Evolutionary conservation across 2,888 invertebrate species (phyloP).

Genomic region (Ichneumon xanthorius): DNA sequence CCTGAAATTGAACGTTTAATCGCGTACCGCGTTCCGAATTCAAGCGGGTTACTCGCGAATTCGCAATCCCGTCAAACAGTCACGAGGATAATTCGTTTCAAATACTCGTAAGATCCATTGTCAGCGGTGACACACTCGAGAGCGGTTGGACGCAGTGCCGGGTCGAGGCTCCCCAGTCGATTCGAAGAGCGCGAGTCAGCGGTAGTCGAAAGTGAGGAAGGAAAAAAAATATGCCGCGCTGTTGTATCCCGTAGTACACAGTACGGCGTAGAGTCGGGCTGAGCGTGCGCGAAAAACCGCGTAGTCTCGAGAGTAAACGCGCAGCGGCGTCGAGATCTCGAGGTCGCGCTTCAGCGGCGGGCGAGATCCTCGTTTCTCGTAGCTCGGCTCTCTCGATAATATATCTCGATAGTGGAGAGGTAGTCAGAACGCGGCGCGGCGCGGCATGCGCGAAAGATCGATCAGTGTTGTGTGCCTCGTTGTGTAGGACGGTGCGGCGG

Average conservation of each 20-base stretch:
- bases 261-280: not conserved
- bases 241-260: constrained; percentile 24
- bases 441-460: constrained; percentile 71
- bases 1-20: constrained; percentile 57
- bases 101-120: not conserved
- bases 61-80: not conserved
- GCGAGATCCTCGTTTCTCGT: constrained; percentile 8
- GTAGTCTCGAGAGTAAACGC: not conserved
- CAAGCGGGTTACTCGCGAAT: not conserved
- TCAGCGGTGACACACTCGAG: not conserved
- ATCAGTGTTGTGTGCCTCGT: constrained; percentile 71
- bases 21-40: not conserved
- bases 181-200: constrained; percentile 15
- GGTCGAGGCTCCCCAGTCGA: constrained; percentile 25
- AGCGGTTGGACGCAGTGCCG: constrained; percentile 4
- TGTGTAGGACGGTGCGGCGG: constrained; percentile 51
- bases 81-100: not conserved
- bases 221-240: constrained; percentile 16
- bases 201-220: constrained; percentile 1
- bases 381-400: constrained; percentile 18
- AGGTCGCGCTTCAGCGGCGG: constrained; percentile 37
- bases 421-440: constrained; percentile 25
- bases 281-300: constrained; percentile 26
- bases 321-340: constrained; percentile 42
- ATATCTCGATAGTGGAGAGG: constrained; percentile 31